Conservation (phyloP, 2,113 vertebrate genomes). For the Columba janthina region DNA sequence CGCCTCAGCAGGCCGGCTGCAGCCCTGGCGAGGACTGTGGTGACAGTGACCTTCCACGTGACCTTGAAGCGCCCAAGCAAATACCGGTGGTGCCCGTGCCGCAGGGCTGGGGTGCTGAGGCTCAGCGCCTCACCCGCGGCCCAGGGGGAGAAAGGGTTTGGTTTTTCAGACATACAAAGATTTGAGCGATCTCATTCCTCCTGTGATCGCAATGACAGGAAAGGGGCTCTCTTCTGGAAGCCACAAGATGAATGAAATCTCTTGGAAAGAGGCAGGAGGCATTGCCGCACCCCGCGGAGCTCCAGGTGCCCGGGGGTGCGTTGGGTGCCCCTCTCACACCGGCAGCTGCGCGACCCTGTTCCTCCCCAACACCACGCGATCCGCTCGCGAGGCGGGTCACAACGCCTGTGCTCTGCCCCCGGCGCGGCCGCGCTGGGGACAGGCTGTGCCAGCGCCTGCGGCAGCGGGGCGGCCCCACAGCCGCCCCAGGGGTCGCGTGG, state of each 20-base stretch:
- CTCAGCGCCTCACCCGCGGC: not conserved
- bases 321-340: not conserved
- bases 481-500: no score
- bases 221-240: not conserved
- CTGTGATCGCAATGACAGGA: not conserved
- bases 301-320: not conserved
- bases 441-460: no score
- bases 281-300: not conserved
- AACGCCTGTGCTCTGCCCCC: not conserved
- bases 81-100: rapidly evolving
- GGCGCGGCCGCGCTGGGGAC: not conserved
- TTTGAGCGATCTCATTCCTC: not conserved
- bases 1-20: not conserved
- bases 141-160: not conserved
- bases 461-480: no score
- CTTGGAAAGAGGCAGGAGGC: not conserved
- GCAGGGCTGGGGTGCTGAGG: not conserved
- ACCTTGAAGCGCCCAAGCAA: rapidly evolving
- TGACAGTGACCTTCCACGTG: not conserved
- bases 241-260: not conserved
- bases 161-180: not conserved
- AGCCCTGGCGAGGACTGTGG: not conserved
- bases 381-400: rapidly evolving
- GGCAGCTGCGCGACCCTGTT: rapidly evolving
- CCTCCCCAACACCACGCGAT: not conserved